A percentile compares a stretch with the other conserved stretches of the same genome.
These are phyloP conservation scores for Prietella phreatophila DNA, from an alignment of 2,113 vertebrate species.

Conservation along the genomic window DNA sequence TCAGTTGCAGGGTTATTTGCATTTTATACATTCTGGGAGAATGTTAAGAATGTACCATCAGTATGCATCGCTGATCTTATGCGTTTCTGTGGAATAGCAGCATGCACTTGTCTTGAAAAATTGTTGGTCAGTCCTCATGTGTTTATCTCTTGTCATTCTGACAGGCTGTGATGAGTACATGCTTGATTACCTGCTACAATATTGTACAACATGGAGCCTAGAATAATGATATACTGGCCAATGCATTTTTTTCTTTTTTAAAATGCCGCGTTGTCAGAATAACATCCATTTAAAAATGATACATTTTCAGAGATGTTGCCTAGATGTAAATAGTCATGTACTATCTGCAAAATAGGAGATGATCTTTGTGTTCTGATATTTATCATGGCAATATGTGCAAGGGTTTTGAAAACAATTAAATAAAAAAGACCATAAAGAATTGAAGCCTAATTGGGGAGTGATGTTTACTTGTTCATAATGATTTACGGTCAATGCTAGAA, in stretches of 20 bases:
- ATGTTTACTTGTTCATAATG: slow-evolving; percentile 43
- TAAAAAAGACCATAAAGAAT: slow-evolving; percentile 72
- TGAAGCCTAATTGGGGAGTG: slow-evolving; percentile 60
- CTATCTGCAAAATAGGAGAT: slow-evolving; percentile 68
- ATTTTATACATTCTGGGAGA: slow-evolving; percentile 25
- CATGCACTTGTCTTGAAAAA: slow-evolving; percentile 46
- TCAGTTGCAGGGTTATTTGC: slow-evolving; percentile 21
- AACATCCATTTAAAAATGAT: slow-evolving; percentile 40
- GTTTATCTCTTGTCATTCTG: slow-evolving; percentile 22
- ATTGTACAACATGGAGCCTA: slow-evolving; percentile 35
- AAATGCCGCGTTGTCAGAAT: slow-evolving; percentile 16
- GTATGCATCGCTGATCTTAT: slow-evolving; percentile 38
- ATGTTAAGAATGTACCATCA: slow-evolving; percentile 1
- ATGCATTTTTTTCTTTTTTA: slow-evolving; percentile 9
- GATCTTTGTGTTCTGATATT: slow-evolving; percentile 68
- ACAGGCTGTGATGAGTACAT: background rate
- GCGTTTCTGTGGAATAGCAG: slow-evolving; percentile 53
- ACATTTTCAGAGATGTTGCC: slow-evolving; percentile 49
- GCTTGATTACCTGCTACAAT: slow-evolving; percentile 35
- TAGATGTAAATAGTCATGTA: slow-evolving; percentile 70
- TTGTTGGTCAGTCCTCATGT: slow-evolving; percentile 47
- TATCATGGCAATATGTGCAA: slow-evolving; percentile 69
- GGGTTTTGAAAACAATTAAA: slow-evolving; percentile 69
- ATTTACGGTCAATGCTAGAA: background rate
- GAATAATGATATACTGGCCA: slow-evolving; percentile 28